phyloP scores from a whole-genome alignment of 2,888 invertebrate genomes.

The Ditula angustiorana region DNA sequence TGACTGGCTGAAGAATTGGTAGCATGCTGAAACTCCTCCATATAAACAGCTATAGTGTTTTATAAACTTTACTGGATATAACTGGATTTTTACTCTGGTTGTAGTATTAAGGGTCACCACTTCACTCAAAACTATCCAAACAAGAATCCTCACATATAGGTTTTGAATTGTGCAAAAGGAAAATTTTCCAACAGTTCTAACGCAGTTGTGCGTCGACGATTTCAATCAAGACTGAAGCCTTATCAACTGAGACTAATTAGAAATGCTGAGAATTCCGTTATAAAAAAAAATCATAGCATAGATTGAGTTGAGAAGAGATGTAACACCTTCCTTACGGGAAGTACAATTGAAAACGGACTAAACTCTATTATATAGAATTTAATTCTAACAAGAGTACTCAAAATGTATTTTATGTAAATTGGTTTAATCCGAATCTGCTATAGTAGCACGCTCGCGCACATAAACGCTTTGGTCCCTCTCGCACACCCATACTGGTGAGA shows the following conservation, averaged over 20 bases:
- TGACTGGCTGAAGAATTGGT: constrained; percentile 38
- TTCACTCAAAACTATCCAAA: not conserved
- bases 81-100: constrained; percentile 50
- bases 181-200: not conserved
- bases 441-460: no score
- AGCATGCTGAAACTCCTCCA: constrained; percentile 39
- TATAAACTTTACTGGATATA: constrained; percentile 61
- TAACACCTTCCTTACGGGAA: not conserved
- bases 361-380: no score
- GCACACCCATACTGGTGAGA: no score
- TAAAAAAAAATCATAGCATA: not conserved
- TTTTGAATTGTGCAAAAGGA: no score
- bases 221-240: not conserved
- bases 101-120: constrained; percentile 46
- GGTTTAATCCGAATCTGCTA: no score
- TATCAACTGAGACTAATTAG: constrained; percentile 9
- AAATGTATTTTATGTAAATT: no score
- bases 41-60: constrained; percentile 63
- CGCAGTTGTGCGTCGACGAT: not conserved
- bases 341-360: not conserved
- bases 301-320: not conserved
- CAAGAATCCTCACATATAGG: no score
- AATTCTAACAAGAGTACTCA: no score
- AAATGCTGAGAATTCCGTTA: not conserved
- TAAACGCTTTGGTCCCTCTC: no score